A percentile compares a stretch with the other conserved stretches of the same genome.
phyloP scores from a whole-genome alignment of 2,888 invertebrate species.

The Allacma fusca region DNA sequence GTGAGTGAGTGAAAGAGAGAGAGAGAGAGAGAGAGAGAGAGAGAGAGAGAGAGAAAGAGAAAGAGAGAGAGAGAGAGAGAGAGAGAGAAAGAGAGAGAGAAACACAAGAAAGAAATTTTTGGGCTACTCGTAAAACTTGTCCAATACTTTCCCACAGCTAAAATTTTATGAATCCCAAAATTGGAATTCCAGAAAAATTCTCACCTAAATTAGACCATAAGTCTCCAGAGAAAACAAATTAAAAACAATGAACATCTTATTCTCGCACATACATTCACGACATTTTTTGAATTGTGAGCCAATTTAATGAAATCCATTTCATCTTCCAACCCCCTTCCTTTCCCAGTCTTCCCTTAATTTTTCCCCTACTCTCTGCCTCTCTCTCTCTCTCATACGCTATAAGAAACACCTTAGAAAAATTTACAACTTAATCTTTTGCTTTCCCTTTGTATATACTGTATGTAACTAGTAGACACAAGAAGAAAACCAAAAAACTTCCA shows the following conservation, averaged over 20 bases:
- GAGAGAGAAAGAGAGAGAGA: neutral
- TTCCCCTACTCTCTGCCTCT: slow-evolving; percentile 14
- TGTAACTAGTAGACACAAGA: too few relatives aligned
- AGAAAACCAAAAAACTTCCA: too few relatives aligned
- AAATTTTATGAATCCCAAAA: slow-evolving; percentile 42
- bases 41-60: too few relatives aligned
- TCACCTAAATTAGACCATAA: slow-evolving; percentile 40
- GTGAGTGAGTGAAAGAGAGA: too few relatives aligned
- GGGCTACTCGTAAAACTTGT: slow-evolving; percentile 30
- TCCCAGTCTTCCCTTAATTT: slow-evolving; percentile 4
- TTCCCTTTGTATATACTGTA: too few relatives aligned
- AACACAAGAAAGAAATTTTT: too few relatives aligned
- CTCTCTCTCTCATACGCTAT: too few relatives aligned
- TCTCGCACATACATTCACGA: neutral
- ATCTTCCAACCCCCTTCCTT: neutral
- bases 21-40: too few relatives aligned
- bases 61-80: neutral
- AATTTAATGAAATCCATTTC: slow-evolving; percentile 16
- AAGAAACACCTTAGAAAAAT: too few relatives aligned
- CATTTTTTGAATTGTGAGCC: slow-evolving; percentile 19
- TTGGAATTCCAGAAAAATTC: slow-evolving; percentile 38
- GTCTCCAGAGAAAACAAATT: slow-evolving; percentile 24
- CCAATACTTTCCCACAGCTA: slow-evolving; percentile 30
- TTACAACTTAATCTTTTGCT: too few relatives aligned
- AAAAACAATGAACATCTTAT: slow-evolving; percentile 30